Evolutionary conservation across 2,888 invertebrate genomes (phyloP).

Genomic region (Allygus modestus): DNA sequence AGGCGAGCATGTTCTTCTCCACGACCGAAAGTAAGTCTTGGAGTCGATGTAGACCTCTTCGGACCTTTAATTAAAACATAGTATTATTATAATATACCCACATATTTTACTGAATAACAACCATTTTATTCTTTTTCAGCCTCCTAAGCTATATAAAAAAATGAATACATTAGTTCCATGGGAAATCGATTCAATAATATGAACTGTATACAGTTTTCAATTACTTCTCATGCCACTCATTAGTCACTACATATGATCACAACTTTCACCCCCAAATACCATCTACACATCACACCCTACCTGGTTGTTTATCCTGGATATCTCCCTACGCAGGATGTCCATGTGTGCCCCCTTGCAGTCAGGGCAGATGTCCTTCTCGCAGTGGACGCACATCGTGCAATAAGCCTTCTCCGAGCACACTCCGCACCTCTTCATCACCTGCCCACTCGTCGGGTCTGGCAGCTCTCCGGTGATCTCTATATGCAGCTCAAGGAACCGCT

Average conservation of each 20-base stretch:
- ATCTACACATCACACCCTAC: too few species aligned
- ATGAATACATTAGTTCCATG: too few species aligned
- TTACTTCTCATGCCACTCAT: too few species aligned
- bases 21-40: constrained; percentile 91
- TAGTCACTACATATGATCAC: too few species aligned
- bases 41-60: constrained; percentile 91
- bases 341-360: constrained; percentile 98
- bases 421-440: constrained; percentile 95
- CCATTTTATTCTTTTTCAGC: neutral
- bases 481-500: constrained; percentile 95
- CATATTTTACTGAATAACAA: neutral
- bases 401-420: constrained; percentile 96
- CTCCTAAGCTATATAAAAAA: too few species aligned
- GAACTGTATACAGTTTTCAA: too few species aligned
- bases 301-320: constrained; percentile 92
- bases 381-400: constrained; percentile 93
- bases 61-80: constrained; percentile 78
- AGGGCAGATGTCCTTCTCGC: constrained; percentile 97
- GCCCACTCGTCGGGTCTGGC: constrained; percentile 88
- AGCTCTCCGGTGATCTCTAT: constrained; percentile 95
- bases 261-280: too few species aligned
- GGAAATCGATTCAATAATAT: too few species aligned
- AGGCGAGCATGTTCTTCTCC: constrained; percentile 91
- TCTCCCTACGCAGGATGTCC: constrained; percentile 96
- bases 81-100: neutral